Percentiles rank a stretch among this genome's conserved stretches.
phyloP scores from a whole-genome alignment of 2,113 vertebrate genomes.

The Microcebus ravelobensis region DNA sequence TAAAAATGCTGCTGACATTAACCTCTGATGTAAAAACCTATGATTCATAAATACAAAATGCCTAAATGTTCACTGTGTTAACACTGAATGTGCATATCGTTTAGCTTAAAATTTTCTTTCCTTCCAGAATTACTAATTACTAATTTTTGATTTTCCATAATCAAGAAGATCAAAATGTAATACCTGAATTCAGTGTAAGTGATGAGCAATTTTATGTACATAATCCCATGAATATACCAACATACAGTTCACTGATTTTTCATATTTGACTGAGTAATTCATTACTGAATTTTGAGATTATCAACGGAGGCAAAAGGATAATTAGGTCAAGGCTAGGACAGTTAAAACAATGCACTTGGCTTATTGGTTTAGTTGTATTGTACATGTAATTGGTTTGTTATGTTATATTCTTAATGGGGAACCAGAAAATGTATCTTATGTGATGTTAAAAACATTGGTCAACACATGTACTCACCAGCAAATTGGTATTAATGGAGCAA shows the following conservation, averaged over 20 bases:
- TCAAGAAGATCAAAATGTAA: constrained; percentile 18
- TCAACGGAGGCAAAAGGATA: not conserved
- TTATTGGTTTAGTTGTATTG: constrained; percentile 2
- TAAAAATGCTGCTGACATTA: not conserved
- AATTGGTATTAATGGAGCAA: too few species aligned
- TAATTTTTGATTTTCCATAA: constrained; percentile 5
- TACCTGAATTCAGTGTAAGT: constrained; percentile 16
- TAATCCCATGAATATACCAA: constrained; percentile 22
- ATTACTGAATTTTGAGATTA: constrained; percentile 36
- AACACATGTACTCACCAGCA: not conserved
- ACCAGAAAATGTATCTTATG: not conserved
- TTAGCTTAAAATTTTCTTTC: not conserved
- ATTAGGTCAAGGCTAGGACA: not conserved
- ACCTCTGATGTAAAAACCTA: not conserved
- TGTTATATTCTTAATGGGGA: not conserved
- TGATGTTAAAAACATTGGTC: not conserved
- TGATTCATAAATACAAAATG: not conserved
- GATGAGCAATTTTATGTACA: constrained; percentile 25
- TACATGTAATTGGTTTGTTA: not conserved
- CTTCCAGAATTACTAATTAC: not conserved
- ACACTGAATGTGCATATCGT: not conserved
- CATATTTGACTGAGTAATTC: constrained; percentile 33
- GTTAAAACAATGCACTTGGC: not conserved
- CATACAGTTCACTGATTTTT: constrained; percentile 40
- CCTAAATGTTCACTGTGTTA: not conserved